phyloP scores from a whole-genome alignment of 1,140 invertebrate genomes.

The Scaptomyza pallida region DNA sequence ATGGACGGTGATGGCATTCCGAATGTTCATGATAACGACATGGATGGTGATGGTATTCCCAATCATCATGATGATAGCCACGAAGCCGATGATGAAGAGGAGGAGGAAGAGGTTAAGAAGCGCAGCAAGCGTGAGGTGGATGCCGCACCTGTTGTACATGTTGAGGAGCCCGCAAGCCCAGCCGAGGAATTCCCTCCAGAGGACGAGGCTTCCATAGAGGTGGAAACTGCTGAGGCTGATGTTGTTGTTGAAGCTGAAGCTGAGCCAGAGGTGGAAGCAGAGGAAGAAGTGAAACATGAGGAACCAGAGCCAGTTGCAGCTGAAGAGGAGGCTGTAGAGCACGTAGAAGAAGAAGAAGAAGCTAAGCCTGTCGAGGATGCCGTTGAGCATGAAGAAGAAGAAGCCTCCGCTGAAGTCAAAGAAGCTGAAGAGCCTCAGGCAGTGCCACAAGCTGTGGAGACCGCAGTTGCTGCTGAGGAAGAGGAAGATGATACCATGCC shows the following conservation, averaged over 20 bases:
- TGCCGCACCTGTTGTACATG: constrained; percentile 62
- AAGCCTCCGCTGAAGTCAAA: constrained; percentile 34
- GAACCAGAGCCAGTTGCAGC: constrained; percentile 35
- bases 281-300: constrained; percentile 40
- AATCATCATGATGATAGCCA: constrained; percentile 70
- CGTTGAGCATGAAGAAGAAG: constrained; percentile 43
- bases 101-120: constrained; percentile 63
- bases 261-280: constrained; percentile 29
- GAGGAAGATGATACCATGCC: constrained; percentile 84
- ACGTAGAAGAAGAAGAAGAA: constrained; percentile 42
- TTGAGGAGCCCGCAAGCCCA: constrained; percentile 75
- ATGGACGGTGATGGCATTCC: constrained; percentile 72
- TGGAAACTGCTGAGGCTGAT: constrained; percentile 34
- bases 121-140: constrained; percentile 83
- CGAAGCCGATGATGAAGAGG: constrained; percentile 48
- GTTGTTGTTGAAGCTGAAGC: constrained; percentile 42
- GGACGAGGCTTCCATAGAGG: constrained; percentile 69
- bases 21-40: constrained; percentile 80
- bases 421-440: constrained; percentile 53
- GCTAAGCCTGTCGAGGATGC: constrained; percentile 60
- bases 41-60: constrained; percentile 83
- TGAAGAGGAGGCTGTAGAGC: constrained; percentile 41
- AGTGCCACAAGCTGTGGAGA: constrained; percentile 38
- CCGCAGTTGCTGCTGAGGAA: constrained; percentile 53
- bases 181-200: constrained; percentile 75